Evolutionary conservation across 2,888 invertebrate species (phyloP).

Genomic region (Dascillus cervinus): DNA sequence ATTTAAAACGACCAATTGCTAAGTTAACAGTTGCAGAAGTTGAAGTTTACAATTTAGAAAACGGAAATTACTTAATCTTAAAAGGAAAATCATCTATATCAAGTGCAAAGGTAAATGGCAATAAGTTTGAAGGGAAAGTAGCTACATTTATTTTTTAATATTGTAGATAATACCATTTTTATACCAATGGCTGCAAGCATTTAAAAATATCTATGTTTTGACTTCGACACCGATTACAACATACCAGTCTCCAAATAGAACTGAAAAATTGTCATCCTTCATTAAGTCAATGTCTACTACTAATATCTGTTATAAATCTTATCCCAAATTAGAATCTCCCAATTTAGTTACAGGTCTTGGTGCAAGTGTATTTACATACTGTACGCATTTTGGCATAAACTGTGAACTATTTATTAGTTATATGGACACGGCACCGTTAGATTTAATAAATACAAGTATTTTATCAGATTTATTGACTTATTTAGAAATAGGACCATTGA

Average conservation of each 20-base stretch:
- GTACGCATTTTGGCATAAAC: conserved; percentile 23
- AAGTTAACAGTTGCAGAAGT: conserved; percentile 11
- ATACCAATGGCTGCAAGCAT: conserved; percentile 26
- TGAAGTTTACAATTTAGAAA: conserved; percentile 16
- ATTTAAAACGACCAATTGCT: conserved; percentile 12
- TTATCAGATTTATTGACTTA: conserved; percentile 24
- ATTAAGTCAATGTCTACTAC: conserved; percentile 26
- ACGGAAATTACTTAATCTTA: conserved; percentile 10
- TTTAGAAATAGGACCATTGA: conserved; percentile 14
- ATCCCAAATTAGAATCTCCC: conserved; percentile 31
- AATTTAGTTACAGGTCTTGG: conserved; percentile 36
- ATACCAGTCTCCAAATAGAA: conserved; percentile 27
- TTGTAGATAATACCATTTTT: conserved; percentile 32
- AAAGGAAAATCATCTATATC: too few species aligned
- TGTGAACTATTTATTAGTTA: conserved; percentile 33
- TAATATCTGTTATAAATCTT: conserved; percentile 15
- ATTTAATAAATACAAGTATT: conserved; percentile 33
- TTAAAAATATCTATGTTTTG: conserved; percentile 27
- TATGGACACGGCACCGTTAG: conserved; percentile 31
- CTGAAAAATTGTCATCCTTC: conserved; percentile 23
- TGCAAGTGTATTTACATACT: conserved; percentile 34
- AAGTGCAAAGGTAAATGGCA: too few species aligned
- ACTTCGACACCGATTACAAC: conserved; percentile 28
- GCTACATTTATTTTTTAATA: too few species aligned
- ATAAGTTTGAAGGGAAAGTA: too few species aligned